Evolutionary conservation across 2,113 vertebrate species (phyloP), one percentile per base, ranked within the genome.

Genomic region (Oryzias woworae): DNA sequence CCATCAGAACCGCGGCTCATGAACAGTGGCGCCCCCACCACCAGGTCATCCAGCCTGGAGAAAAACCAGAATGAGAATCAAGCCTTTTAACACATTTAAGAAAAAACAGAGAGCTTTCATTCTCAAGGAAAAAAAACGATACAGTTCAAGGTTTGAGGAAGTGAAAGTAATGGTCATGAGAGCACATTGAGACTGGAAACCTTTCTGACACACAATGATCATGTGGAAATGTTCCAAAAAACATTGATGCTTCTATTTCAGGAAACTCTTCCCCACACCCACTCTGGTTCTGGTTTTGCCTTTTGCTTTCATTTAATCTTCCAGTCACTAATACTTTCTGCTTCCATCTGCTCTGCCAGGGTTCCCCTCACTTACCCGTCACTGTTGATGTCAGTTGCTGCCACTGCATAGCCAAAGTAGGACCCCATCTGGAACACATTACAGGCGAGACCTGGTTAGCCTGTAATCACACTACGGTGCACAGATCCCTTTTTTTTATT

Each of bases 401-500:
- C 93, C 82, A 97, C 94, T 0, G 94, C 86, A 12, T 95, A 96
- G 68, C 95, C 95, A 42, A 94, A 96, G 80, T 96, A 97, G 59
- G 95, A 94, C 24, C 95, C 95, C 95, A 97, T 96, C 95, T 96
- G 88, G 74, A 81, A 90, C 47, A 53, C 63, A 90, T 89, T 78
- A 83, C 49, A 83, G 71, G 73, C 57, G 73, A 68, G 74, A 70
- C 62, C 65, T 42, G 61, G 74, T 85, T 61, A 77, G 81, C 62
- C 67, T 86, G 69, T 83, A 76, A 83, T 85, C 72, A 83, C 66
- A 74, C 62, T 69, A 66, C 28, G n/a, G 55, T 18, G 1, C 46
- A 63, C 14, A 57, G 51, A 85, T 73, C 76, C 46, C 24, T 69
- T 66, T 81, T 51, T 78, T 73, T 71, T 68, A 57, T 61, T 70